These are phyloP conservation scores for Helicoverpa zea DNA, from an alignment of 1,140 invertebrate genomes.

Conservation along the genomic window DNA sequence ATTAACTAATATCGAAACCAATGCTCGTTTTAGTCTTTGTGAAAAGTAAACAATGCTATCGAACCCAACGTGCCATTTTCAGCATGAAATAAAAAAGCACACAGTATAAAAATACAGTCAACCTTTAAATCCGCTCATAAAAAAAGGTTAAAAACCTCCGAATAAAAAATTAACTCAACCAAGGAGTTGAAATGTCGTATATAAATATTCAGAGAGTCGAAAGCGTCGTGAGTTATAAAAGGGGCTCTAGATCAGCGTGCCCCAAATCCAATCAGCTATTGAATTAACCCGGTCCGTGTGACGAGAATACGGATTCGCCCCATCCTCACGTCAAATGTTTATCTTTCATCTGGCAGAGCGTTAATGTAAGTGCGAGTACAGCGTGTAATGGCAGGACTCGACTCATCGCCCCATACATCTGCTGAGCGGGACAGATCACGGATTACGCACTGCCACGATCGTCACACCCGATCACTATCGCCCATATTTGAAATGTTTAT, in stretches of 20 bases:
- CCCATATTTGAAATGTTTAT: constrained; percentile 33
- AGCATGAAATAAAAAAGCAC: not conserved
- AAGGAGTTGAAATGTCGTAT: constrained; percentile 31
- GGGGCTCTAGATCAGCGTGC: constrained; percentile 73
- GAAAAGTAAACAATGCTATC: not conserved
- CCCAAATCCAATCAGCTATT: constrained; percentile 86
- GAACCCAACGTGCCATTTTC: not conserved
- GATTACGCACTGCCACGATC: constrained; percentile 57
- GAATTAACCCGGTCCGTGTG: constrained; percentile 84
- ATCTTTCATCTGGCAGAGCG: constrained; percentile 82
- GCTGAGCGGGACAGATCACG: constrained; percentile 67
- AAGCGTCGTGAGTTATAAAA: constrained; percentile 69
- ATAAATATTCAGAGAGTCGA: constrained; percentile 50
- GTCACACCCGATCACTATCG: constrained; percentile 35
- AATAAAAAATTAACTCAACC: constrained; percentile 20
- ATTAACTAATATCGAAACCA: too few species aligned
- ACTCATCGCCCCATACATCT: constrained; percentile 56
- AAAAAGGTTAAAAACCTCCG: constrained; percentile 20
- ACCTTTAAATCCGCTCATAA: constrained; percentile 2
- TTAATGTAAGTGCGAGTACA: constrained; percentile 80
- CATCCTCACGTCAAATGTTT: constrained; percentile 85
- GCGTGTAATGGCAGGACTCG: constrained; percentile 71
- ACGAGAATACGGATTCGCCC: constrained; percentile 84
- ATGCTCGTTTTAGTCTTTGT: not conserved
- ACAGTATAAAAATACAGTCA: not conserved